phyloP scores from a whole-genome alignment of 2,113 vertebrate genomes.

The western clawed frog (Xenopus tropicalis) region DNA sequence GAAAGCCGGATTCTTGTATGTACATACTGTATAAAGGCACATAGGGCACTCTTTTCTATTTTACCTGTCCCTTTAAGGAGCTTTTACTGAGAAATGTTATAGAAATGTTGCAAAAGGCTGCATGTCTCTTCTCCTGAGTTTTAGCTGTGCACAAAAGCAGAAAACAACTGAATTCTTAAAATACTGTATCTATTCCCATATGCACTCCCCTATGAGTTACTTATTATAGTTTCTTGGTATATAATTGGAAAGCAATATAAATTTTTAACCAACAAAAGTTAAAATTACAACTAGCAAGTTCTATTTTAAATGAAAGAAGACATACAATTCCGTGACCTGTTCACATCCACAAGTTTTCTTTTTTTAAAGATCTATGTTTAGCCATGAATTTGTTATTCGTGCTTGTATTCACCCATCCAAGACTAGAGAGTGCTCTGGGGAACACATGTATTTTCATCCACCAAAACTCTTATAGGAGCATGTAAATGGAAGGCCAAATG shows the following conservation, averaged over 20 bases:
- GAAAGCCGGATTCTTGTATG: too few relatives aligned
- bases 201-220: neutral
- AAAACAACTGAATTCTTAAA: neutral
- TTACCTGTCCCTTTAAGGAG: too few relatives aligned
- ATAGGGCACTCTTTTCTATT: too few relatives aligned
- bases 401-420: neutral
- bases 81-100: neutral
- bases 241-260: conserved; percentile 26
- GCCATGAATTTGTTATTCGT: neutral
- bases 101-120: neutral
- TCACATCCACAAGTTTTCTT: conserved; percentile 1
- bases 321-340: conserved; percentile 6
- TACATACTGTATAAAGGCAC: too few relatives aligned
- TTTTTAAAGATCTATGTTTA: neutral
- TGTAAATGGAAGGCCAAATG: neutral
- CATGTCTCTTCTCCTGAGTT: neutral
- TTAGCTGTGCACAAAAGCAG: conserved; percentile 5
- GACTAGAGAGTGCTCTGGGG: neutral
- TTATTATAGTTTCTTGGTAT: conserved; percentile 8
- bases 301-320: conserved; percentile 15
- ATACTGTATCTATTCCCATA: neutral
- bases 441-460: neutral
- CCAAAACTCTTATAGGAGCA: neutral
- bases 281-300: conserved; percentile 8
- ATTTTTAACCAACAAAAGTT: conserved; percentile 20